phyloP scores from a whole-genome alignment of 1,140 invertebrate species.

The Drosophila sp. region DNA sequence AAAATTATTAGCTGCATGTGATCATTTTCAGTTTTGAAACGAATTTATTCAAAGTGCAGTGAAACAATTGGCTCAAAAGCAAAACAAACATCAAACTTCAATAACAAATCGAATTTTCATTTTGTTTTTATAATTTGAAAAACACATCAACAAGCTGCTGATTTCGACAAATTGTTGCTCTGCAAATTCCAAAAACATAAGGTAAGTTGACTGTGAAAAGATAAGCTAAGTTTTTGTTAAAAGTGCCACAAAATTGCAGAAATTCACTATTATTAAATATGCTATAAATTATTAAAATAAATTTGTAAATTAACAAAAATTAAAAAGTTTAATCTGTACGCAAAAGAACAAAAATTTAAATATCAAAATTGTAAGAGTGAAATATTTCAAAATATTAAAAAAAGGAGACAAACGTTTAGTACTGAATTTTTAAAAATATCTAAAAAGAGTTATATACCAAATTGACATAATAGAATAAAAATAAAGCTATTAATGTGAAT shows the following conservation, averaged over 20 bases:
- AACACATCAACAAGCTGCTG: constrained; percentile 6
- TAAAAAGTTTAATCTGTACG: no score
- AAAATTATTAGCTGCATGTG: constrained; percentile 46
- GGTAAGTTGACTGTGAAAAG: constrained; percentile 31
- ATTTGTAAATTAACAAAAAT: no score
- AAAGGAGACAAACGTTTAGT: no score
- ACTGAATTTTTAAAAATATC: no score
- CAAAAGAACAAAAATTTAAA: no score
- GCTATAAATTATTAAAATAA: no score
- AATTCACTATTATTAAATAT: neutral
- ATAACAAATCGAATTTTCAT: constrained; percentile 28
- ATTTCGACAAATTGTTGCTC: constrained; percentile 37
- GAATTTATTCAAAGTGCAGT: constrained; percentile 35
- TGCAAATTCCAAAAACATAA: constrained; percentile 31
- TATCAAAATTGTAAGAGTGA: no score
- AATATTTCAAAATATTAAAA: no score
- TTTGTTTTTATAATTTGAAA: constrained; percentile 45
- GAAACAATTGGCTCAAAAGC: constrained; percentile 13
- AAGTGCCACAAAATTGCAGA: neutral
- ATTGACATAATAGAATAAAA: neutral
- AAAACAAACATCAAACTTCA: constrained; percentile 3
- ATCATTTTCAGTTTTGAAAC: constrained; percentile 41
- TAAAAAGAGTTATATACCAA: neutral
- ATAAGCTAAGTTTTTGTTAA: constrained; percentile 2
- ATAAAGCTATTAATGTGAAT: neutral